Conservation (phyloP, 2,113 vertebrate species). For the Mirza zaza region DNA sequence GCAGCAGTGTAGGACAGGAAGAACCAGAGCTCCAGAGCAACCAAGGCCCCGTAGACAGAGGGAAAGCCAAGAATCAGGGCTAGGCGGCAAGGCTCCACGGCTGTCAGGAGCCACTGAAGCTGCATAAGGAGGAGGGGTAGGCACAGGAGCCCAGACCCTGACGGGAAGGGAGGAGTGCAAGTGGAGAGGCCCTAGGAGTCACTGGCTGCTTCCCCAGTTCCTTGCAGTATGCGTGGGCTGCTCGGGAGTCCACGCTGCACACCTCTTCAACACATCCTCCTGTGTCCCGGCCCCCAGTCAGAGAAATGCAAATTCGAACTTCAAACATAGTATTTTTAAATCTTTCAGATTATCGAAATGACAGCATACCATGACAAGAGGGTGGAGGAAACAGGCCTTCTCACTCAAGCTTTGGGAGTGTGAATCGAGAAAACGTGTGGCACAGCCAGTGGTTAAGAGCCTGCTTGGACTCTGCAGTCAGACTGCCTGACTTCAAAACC, state of each 20-base stretch:
- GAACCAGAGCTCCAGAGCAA: background rate
- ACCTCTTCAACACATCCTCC: background rate
- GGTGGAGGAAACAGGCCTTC: background rate
- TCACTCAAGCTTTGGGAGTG: too few species aligned
- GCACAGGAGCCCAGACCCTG: background rate
- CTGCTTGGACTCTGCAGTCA: background rate
- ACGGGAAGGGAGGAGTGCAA: background rate
- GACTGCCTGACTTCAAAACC: background rate
- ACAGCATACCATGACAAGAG: background rate
- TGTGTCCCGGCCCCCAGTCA: background rate
- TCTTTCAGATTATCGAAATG: background rate
- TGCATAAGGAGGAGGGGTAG: background rate
- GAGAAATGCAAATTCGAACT: background rate
- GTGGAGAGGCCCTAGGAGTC: background rate
- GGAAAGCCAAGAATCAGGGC: background rate
- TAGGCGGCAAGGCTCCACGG: background rate
- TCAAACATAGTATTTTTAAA: background rate
- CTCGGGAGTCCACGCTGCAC: accelerated
- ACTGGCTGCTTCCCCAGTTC: too few species aligned
- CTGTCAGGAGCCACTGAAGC: background rate
- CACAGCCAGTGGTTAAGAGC: background rate
- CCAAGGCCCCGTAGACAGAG: background rate
- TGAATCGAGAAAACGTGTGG: background rate
- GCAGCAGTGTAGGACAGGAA: background rate
- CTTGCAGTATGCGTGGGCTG: accelerated